Evolutionary conservation across 2,797 vertebrate species (phyloP), one percentile per base, ranked within the genome.

Genomic region (Mormyrus proboscirostris): DNA sequence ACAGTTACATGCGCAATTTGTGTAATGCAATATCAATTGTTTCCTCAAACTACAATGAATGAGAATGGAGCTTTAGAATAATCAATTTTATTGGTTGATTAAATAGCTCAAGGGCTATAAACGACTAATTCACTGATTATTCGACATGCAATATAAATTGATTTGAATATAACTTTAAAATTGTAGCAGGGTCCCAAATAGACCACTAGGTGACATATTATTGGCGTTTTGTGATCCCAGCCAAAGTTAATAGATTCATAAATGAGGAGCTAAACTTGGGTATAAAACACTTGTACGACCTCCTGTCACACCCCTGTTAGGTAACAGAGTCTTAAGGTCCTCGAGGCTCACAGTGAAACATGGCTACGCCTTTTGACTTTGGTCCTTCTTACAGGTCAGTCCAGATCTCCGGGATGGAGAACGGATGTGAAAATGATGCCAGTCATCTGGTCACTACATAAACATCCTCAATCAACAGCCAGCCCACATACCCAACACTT

Each of bases 11-110:
- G 16, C 6, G 6, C 5, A 79, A 44, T 41, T 44, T 79, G 16
- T 79, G 14, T 79, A 44, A 79, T 79, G 38, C 44, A 79, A 79
- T 79, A 79, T 44, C 33, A 79, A 79, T 44, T 79, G 73, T 79
- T 79, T 79, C 38, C 14, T 79, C 73, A 79, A 79, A 79, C 73
- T 79, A n/a, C 73, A 79, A 79, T 41, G 73, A 79, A 44, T 79
- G 73, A 19, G 38, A 38, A 79, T 79, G 29, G 73, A 19, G 33
- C 16, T n/a, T 44, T 44, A 79, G 5, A 19, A 16, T 79, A 79
- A 41, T 79, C 38, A 69, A 69, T 69, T 33, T 69, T 38, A 69
- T 14, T 69, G 3, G 29, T 29, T 69, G 65, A 69, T 33, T 69
- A 69, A 69, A 38, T 69, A 14, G 65, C 14, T 69, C 65, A 69